A percentile compares a stretch with the other conserved stretches of the same genome.
These are phyloP conservation scores for Clanis bilineata DNA, from an alignment of 2,888 invertebrate species.

Conservation along the genomic window DNA sequence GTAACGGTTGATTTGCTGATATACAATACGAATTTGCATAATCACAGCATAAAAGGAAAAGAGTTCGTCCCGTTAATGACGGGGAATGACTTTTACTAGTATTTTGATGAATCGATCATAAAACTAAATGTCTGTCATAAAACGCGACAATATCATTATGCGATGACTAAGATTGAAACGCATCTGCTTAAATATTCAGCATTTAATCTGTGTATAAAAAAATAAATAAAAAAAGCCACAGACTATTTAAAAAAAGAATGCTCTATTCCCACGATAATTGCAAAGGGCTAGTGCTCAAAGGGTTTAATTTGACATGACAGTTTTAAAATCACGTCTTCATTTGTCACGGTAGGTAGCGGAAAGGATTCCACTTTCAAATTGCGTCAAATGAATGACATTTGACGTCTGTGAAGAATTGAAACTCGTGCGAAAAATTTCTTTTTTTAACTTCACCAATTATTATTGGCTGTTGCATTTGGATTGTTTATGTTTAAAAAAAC, in stretches of 20 bases:
- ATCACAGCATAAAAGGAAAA: slow-evolving; percentile 25
- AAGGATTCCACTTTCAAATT: slow-evolving; percentile 53
- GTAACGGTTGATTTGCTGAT: slow-evolving; percentile 81
- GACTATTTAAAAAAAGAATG: background rate
- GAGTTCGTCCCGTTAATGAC: slow-evolving; percentile 34
- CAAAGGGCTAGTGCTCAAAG: slow-evolving; percentile 43
- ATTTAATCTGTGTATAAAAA: slow-evolving; percentile 5
- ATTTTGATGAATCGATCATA: slow-evolving; percentile 67
- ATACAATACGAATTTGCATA: slow-evolving; percentile 66
- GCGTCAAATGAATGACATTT: slow-evolving; percentile 73
- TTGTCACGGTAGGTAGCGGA: slow-evolving; percentile 62
- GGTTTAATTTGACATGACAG: slow-evolving; percentile 68
- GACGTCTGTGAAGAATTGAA: slow-evolving; percentile 66
- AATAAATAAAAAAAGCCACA: background rate
- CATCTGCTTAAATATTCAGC: slow-evolving; percentile 46
- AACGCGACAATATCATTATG: slow-evolving; percentile 49
- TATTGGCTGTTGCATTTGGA: background rate
- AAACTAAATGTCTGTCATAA: slow-evolving; percentile 55
- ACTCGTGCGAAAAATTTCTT: slow-evolving; percentile 67
- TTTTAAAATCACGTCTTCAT: slow-evolving; percentile 72
- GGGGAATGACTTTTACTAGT: slow-evolving; percentile 70
- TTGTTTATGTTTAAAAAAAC: background rate
- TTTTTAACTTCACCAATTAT: slow-evolving; percentile 18
- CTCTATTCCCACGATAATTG: slow-evolving; percentile 7
- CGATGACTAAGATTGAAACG: slow-evolving; percentile 31